Evolutionary conservation across 2,888 invertebrate genomes (phyloP), one percentile per base, ranked within the genome.

Genomic region (Rambutsinella grinnellia): DNA sequence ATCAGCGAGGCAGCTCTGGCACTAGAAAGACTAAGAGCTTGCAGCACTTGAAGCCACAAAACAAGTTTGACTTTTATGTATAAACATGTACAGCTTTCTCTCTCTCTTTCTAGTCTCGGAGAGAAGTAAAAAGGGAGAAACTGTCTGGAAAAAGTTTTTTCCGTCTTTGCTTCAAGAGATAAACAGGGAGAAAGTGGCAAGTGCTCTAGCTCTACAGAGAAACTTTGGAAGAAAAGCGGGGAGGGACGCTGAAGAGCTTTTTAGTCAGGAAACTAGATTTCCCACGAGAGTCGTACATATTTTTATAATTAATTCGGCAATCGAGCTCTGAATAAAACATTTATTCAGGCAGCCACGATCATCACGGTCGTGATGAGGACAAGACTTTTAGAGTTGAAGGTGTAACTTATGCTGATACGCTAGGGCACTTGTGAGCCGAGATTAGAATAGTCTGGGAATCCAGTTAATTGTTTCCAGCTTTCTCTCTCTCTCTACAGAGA

Each of bases 271-370:
- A 56, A 56, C 74, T 65, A 71, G 69, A 79, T 79, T 79, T 76
- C 79, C 79, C 79, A 46, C 5, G 76, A 70, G 76, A 54, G 58
- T 51, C 58, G 61, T 67, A 49, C 62, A 63, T 76, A 76, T 79
- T 79, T 79, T 79, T 79, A 79, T 79, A 79, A 79, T 79, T 79
- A 79, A 79, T 76, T 79, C 76, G 68, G 71, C 76, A 79, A 79
- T 79, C 76, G 63, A 70, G 76, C 68, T 47, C 72, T 53, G 75
- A 75, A 75, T 78, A 74, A 74, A 74, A 78, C 58, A 77, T 77
- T 36, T 36, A 36, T 36, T 77, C 72, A 72, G 28, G 36, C 47
- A 27, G 51, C 27, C 49, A 66, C 56, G 54, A 24, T 54, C n/a
- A 56, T 66, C 15, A 56, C 27, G 8, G 36, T 46, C 23, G 8